A percentile compares a stretch with the other conserved stretches of the same genome.
Conservation (phyloP, 2,797 vertebrate genomes). For the Enteromius afrohamiltoni region DNA sequence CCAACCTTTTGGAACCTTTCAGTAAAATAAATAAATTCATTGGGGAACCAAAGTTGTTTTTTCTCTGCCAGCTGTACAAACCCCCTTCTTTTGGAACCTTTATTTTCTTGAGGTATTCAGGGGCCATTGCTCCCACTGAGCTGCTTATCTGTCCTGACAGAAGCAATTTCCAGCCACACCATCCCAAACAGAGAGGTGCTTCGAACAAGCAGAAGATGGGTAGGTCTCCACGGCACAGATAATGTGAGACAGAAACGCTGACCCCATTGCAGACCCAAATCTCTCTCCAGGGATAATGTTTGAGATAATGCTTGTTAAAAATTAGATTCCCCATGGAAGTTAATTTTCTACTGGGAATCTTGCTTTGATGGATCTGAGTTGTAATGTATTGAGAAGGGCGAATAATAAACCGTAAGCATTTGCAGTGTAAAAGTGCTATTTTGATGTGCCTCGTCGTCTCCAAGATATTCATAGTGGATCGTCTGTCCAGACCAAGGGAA, state of each 20-base stretch:
- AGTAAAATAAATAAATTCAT: background rate
- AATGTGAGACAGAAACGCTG: conserved; percentile 55
- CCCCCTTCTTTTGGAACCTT: background rate
- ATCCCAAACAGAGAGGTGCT: conserved; percentile 65
- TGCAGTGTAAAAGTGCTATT: background rate
- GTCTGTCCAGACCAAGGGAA: conserved; percentile 42
- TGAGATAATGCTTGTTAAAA: conserved; percentile 32
- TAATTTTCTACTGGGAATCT: conserved; percentile 9
- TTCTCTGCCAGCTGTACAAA: background rate
- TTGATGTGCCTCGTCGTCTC: conserved; percentile 11
- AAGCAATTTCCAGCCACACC: conserved; percentile 78
- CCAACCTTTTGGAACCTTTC: background rate
- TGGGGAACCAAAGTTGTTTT: background rate
- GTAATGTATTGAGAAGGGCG: conserved; percentile 13
- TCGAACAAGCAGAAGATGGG: conserved; percentile 64
- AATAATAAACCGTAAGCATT: conserved; percentile 2
- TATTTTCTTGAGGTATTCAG: background rate
- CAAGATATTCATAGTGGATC: conserved; percentile 24
- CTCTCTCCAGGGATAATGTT: conserved; percentile 28
- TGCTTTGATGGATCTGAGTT: conserved; percentile 4
- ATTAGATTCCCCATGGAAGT: background rate
- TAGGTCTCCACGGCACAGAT: conserved; percentile 60
- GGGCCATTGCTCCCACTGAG: conserved; percentile 65
- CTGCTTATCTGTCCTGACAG: conserved; percentile 79
- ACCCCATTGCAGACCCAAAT: background rate